These are phyloP conservation scores for Psilopogon haemacephalus DNA, from an alignment of 2,113 vertebrate species.

Conservation along the genomic window DNA sequence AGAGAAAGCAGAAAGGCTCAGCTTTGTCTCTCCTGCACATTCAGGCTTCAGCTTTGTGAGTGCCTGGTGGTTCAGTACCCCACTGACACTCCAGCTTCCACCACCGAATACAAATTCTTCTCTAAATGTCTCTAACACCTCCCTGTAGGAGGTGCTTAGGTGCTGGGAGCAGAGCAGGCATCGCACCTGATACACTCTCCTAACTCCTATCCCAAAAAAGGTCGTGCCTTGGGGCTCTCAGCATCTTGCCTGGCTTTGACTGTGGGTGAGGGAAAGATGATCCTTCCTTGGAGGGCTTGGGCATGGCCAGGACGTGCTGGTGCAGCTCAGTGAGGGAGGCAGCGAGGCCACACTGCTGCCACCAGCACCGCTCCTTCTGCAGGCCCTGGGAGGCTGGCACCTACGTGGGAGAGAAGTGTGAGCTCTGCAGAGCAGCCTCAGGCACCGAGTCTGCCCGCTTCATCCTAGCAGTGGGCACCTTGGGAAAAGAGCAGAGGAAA, in stretches of 20 bases:
- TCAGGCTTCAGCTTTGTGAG: neutral
- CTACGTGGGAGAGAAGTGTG: accelerated
- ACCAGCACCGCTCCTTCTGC: accelerated
- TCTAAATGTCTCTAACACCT: neutral
- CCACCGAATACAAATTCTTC: neutral
- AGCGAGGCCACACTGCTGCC: neutral
- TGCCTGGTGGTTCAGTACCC: neutral
- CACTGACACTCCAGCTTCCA: neutral
- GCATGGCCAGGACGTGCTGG: accelerated
- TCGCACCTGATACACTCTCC: neutral
- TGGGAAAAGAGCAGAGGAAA: slow-evolving; percentile 7
- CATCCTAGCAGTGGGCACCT: neutral
- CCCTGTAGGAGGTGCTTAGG: neutral
- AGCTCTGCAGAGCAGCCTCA: slow-evolving; percentile 3
- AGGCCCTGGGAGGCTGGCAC: neutral
- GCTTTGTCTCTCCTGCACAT: neutral
- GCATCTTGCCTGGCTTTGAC: accelerated
- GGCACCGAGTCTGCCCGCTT: neutral
- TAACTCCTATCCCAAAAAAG: neutral
- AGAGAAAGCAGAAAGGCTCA: neutral
- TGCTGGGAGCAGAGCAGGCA: accelerated
- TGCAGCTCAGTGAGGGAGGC: neutral
- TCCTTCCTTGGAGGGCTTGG: neutral
- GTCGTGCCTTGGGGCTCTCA: accelerated
- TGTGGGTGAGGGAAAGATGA: neutral